Conservation (phyloP, 2,113 vertebrate genomes). For the Australoheros scitulus region DNA sequence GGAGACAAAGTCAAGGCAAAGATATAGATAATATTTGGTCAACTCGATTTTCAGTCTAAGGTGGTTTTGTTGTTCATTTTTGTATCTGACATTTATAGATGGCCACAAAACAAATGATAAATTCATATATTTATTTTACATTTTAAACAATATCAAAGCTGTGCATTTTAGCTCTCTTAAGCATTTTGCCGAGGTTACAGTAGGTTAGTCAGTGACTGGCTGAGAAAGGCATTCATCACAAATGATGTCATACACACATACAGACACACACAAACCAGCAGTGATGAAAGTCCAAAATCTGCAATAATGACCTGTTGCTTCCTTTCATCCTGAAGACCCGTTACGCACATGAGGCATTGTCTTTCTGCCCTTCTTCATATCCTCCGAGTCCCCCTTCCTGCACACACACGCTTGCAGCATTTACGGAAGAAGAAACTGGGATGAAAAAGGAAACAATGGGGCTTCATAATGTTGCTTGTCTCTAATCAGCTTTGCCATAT, state of each 20-base stretch:
- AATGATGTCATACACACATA: background rate
- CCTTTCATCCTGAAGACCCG: constrained; percentile 49
- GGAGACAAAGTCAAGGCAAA: constrained; percentile 70
- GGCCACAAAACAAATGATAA: constrained; percentile 24
- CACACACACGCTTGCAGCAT: constrained; percentile 27
- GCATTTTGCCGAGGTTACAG: background rate
- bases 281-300: constrained; percentile 42
- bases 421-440: constrained; percentile 49
- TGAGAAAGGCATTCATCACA: background rate
- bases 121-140: constrained; percentile 4
- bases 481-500: constrained; percentile 80
- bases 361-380: constrained; percentile 54
- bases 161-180: background rate
- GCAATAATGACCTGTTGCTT: constrained; percentile 60
- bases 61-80: constrained; percentile 33
- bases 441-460: constrained; percentile 71
- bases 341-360: constrained; percentile 56
- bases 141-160: background rate
- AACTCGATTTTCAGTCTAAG: constrained; percentile 64
- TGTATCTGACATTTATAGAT: constrained; percentile 1
- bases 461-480: constrained; percentile 71
- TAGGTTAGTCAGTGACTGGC: background rate
- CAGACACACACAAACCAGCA: constrained; percentile 1
- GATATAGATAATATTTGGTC: constrained; percentile 74
- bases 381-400: constrained; percentile 22